Conservation (phyloP, 2,797 vertebrate genomes). For the Esox lucius region DNA sequence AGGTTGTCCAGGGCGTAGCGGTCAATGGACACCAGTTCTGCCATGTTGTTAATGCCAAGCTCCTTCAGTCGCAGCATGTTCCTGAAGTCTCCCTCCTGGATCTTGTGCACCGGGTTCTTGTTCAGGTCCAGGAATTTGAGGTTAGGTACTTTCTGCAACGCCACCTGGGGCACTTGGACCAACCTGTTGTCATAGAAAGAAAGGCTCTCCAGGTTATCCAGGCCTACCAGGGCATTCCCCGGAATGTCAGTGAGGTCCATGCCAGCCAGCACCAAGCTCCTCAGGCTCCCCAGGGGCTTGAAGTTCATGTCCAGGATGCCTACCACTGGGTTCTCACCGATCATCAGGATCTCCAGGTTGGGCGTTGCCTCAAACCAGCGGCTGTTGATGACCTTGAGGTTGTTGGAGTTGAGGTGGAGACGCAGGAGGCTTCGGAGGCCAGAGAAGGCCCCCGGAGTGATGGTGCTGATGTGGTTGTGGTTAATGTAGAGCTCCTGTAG, state of each 20-base stretch:
- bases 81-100: conserved; percentile 95
- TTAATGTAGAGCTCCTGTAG: conserved; percentile 99
- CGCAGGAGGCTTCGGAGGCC: conserved; percentile 88
- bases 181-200: conserved; percentile 97
- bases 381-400: conserved; percentile 89
- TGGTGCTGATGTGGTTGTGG: conserved; percentile 94
- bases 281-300: conserved; percentile 86
- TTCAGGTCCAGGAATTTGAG: conserved; percentile 98
- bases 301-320: conserved; percentile 97
- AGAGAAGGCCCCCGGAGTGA: conserved; percentile 88
- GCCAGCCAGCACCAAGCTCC: conserved; percentile 94
- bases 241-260: conserved; percentile 97
- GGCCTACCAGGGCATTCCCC: conserved; percentile 90
- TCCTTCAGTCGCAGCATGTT: conserved; percentile 96
- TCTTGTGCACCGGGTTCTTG: conserved; percentile 95
- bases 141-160: conserved; percentile 93
- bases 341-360: conserved; percentile 98
- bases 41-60: conserved; percentile 97
- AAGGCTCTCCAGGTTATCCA: conserved; percentile 95
- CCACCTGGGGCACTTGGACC: conserved; percentile 86
- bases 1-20: conserved; percentile 93
- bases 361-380: conserved; percentile 96
- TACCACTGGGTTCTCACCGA: conserved; percentile 96
- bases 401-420: conserved; percentile 97
- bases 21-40: conserved; percentile 91